Evolutionary conservation across 2,797 vertebrate genomes (phyloP).

Genomic region (Cephalopachus bancanus): DNA sequence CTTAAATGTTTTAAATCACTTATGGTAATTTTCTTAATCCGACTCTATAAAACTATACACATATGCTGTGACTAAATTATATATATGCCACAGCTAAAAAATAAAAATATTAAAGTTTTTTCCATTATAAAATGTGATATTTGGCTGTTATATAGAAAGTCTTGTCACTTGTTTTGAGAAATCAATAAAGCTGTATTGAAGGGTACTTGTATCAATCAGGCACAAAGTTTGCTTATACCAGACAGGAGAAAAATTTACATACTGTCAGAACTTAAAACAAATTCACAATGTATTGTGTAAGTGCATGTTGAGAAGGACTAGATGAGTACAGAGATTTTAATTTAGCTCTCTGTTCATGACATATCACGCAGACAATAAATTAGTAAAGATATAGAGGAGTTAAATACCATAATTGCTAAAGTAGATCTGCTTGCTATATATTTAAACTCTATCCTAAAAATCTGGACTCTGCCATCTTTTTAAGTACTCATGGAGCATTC

Average conservation of each 20-base stretch:
- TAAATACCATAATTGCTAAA: background rate
- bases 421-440: background rate
- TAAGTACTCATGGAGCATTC: background rate
- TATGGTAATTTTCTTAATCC: conserved; percentile 41
- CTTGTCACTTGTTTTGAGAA: conserved; percentile 41
- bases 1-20: conserved; percentile 50
- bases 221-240: background rate
- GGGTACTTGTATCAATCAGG: conserved; percentile 10
- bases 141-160: background rate
- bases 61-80: background rate
- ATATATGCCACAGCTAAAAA: background rate
- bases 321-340: conserved; percentile 17
- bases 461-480: background rate
- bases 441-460: conserved; percentile 24
- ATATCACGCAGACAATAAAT: background rate
- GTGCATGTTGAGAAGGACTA: background rate
- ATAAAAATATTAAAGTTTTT: conserved; percentile 60
- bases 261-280: background rate
- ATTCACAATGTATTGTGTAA: background rate
- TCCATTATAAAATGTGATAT: conserved; percentile 27
- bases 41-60: background rate
- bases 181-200: background rate
- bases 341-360: background rate
- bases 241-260: background rate
- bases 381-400: background rate